Percentiles rank a stretch among this genome's conserved stretches.
These are phyloP conservation scores for Rhinogobio ventralis DNA, from an alignment of 2,797 vertebrate genomes.

Conservation along the genomic window DNA sequence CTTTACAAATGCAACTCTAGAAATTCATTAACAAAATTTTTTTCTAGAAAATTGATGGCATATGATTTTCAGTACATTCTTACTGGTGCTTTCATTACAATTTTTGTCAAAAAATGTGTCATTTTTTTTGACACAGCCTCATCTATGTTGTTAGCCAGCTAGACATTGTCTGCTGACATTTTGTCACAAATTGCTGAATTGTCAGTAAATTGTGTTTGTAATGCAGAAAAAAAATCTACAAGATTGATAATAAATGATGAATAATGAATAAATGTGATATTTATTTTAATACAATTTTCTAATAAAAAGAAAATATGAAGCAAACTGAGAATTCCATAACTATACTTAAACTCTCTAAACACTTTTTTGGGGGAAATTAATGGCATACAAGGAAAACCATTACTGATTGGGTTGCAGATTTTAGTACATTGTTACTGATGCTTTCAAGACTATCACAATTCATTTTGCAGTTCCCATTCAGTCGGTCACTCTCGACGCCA, in stretches of 20 bases:
- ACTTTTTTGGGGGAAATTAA: neutral
- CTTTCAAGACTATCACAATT: neutral
- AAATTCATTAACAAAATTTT: neutral
- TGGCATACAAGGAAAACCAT: neutral
- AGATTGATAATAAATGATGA: neutral
- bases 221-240: neutral
- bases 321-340: neutral
- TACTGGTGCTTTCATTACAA: neutral
- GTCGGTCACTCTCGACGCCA: too few relatives aligned
- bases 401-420: neutral
- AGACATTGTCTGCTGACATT: too few relatives aligned
- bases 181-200: neutral
- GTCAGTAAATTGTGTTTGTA: neutral
- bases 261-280: neutral
- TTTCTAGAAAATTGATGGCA: neutral
- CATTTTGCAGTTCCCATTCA: neutral
- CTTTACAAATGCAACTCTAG: neutral
- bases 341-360: neutral
- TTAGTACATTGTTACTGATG: neutral
- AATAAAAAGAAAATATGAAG: neutral
- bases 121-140: neutral
- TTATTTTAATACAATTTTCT: neutral
- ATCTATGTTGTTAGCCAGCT: neutral
- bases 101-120: neutral
- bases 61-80: neutral